Evolutionary conservation across 2,797 vertebrate genomes (phyloP).

Genomic region (Setipinna tenuifilis): DNA sequence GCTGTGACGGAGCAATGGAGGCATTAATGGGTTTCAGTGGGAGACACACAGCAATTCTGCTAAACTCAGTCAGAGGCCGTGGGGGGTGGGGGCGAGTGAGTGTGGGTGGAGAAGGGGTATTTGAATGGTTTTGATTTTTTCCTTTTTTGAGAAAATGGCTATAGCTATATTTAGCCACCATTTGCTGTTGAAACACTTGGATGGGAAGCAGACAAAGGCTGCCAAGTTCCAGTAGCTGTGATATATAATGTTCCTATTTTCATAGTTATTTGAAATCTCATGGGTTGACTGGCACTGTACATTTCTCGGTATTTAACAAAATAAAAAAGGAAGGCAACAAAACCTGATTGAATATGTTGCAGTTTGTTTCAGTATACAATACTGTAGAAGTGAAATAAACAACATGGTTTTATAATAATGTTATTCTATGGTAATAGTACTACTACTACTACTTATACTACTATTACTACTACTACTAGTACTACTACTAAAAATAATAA

Average conservation of each 20-base stretch:
- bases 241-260: neutral
- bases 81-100: too few species aligned
- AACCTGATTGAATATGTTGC: too few species aligned
- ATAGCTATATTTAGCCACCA: neutral
- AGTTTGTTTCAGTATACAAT: too few species aligned
- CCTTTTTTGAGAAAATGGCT: neutral
- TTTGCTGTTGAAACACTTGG: neutral
- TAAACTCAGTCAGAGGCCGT: constrained; percentile 7
- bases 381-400: too few species aligned
- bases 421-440: too few species aligned
- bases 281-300: neutral
- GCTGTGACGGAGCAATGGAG: constrained; percentile 38
- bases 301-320: neutral
- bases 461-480: too few species aligned
- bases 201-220: neutral
- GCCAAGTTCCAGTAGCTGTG: neutral
- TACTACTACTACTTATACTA: too few species aligned
- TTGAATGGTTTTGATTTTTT: neutral
- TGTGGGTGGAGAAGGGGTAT: neutral
- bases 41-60: constrained; percentile 36
- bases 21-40: constrained; percentile 54
- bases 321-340: too few species aligned
- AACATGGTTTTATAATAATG: too few species aligned
- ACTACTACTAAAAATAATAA: too few species aligned
- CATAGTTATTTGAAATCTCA: neutral